These are phyloP conservation scores for Mormoops blainvillei DNA, from an alignment of 2,113 vertebrate species.

Conservation along the genomic window DNA sequence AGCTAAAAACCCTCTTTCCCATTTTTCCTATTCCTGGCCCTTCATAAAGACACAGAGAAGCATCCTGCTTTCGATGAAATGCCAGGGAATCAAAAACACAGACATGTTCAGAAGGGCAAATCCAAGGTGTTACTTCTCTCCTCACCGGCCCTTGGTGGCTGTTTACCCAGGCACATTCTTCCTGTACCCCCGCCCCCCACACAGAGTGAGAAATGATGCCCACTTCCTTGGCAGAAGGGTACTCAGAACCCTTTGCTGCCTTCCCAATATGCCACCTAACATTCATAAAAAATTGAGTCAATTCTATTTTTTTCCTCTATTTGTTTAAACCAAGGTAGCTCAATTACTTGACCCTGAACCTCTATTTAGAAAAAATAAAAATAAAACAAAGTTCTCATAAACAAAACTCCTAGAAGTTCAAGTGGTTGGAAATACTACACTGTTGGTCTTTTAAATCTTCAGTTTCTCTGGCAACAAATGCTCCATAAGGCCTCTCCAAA, in stretches of 20 bases:
- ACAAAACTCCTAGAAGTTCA: slow-evolving; percentile 52
- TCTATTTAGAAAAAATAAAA: slow-evolving; percentile 7
- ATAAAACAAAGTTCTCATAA: slow-evolving; percentile 45
- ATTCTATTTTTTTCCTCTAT: neutral
- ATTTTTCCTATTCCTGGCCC: neutral
- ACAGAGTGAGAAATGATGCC: neutral
- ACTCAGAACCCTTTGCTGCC: neutral
- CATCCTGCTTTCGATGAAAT: neutral
- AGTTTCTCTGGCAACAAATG: slow-evolving; percentile 50
- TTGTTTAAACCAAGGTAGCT: slow-evolving; percentile 55
- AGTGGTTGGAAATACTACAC: neutral
- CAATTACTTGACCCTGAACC: slow-evolving; percentile 24
- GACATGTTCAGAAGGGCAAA: neutral
- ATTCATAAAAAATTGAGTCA: neutral
- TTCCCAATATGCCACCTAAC: neutral
- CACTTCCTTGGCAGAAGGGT: neutral
- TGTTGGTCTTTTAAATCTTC: slow-evolving; percentile 56
- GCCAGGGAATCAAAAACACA: neutral
- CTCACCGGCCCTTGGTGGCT: neutral
- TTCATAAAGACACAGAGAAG: neutral
- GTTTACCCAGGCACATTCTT: neutral
- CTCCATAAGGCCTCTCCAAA: slow-evolving; percentile 20
- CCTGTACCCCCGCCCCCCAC: neutral
- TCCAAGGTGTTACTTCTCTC: neutral
- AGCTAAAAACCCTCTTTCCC: neutral